Evolutionary conservation across 1,140 invertebrate species (phyloP).

Genomic region (Brachionus plicatilis): DNA sequence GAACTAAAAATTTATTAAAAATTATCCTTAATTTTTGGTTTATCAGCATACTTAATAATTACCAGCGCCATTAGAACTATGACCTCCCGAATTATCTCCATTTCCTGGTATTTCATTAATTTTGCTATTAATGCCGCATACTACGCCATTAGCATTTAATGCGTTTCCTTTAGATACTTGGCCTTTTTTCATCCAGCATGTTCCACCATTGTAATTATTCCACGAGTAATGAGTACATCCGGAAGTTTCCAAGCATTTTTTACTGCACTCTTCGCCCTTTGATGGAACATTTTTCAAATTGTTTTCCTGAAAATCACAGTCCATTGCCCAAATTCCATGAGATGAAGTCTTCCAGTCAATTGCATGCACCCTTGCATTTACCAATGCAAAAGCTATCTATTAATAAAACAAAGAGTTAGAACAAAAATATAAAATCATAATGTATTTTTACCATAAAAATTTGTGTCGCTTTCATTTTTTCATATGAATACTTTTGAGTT

Average conservation of each 20-base stretch:
- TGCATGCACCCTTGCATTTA: not conserved
- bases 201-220: constrained; percentile 10
- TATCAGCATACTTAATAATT: no score
- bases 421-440: no score
- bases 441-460: no score
- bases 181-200: not conserved
- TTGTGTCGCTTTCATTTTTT: no score
- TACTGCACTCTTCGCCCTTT: not conserved
- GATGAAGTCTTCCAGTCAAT: not conserved
- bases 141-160: not conserved
- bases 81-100: not conserved
- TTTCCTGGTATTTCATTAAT: not conserved
- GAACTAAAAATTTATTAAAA: not conserved
- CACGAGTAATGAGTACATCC: not conserved
- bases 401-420: no score
- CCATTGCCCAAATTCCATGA: constrained; percentile 10
- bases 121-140: not conserved
- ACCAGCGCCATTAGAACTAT: no score
- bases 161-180: not conserved
- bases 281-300: not conserved
- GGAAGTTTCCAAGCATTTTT: not conserved
- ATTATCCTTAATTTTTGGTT: not conserved
- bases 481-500: no score
- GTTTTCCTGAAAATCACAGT: not conserved
- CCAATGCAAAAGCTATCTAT: not conserved